Conservation (phyloP, 2,113 vertebrate species). For the Carettochelys insculpta region DNA sequence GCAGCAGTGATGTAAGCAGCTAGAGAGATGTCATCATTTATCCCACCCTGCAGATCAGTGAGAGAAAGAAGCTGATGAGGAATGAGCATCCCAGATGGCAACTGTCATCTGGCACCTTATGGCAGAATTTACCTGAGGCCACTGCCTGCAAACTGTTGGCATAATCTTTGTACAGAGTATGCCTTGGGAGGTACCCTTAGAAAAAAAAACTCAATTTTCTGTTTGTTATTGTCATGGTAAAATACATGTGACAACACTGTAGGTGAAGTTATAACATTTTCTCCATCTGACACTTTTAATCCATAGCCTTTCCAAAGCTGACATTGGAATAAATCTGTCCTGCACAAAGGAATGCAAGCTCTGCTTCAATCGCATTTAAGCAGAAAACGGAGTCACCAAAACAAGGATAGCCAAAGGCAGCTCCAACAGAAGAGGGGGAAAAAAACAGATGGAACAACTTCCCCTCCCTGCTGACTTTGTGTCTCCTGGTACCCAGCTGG, state of each 20-base stretch:
- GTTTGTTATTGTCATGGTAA: background rate
- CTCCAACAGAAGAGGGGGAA: background rate
- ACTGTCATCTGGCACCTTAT: background rate
- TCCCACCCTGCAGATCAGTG: slow-evolving; percentile 73
- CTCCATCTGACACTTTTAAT: background rate
- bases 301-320: background rate
- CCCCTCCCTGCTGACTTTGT: background rate
- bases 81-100: background rate
- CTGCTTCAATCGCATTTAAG: background rate
- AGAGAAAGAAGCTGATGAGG: background rate
- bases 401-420: background rate
- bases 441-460: background rate
- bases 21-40: slow-evolving; percentile 80
- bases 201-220: background rate
- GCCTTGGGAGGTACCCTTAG: background rate
- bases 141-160: background rate
- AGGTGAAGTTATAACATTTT: background rate
- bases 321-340: background rate
- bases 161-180: background rate
- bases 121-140: background rate
- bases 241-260: background rate
- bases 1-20: slow-evolving; percentile 79
- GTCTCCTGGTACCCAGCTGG: background rate
- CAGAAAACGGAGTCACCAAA: background rate
- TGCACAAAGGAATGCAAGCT: background rate